Percentiles rank a stretch among this genome's conserved stretches.
These are phyloP conservation scores for Listronotus oregonensis DNA, from an alignment of 1,140 invertebrate species.

Conservation along the genomic window DNA sequence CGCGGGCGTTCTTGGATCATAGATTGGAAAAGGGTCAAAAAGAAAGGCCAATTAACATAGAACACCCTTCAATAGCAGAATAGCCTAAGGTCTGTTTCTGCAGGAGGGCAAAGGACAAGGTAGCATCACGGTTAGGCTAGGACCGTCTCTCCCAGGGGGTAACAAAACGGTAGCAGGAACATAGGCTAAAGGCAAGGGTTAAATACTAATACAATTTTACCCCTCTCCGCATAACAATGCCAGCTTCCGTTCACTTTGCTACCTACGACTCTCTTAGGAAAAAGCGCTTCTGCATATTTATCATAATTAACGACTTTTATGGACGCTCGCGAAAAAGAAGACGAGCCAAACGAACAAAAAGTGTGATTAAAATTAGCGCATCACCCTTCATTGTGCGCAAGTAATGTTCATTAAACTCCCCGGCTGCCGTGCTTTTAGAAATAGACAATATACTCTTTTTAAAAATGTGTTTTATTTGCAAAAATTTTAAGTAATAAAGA, in stretches of 20 bases:
- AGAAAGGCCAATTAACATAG: conserved; percentile 40
- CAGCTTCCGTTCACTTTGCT: conserved; percentile 50
- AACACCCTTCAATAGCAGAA: conserved; percentile 39
- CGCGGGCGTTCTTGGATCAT: conserved; percentile 30
- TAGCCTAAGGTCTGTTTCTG: conserved; percentile 36
- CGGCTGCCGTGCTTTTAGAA: conserved; percentile 16
- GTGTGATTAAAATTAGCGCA: conserved; percentile 55
- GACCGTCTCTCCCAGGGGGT: conserved; percentile 50
- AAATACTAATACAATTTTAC: conserved; percentile 55
- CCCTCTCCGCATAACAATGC: conserved; percentile 55
- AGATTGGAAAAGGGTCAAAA: conserved; percentile 39
- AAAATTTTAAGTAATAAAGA: conserved; percentile 23
- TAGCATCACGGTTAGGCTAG: conserved; percentile 49
- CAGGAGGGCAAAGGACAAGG: conserved; percentile 48
- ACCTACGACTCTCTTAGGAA: conserved; percentile 56
- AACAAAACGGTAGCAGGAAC: conserved; percentile 49
- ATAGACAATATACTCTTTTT: conserved; percentile 23
- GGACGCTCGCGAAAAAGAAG: conserved; percentile 51
- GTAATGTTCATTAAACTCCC: conserved; percentile 42
- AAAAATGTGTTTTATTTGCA: conserved; percentile 16
- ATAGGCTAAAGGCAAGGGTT: conserved; percentile 56
- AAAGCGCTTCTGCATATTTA: conserved; percentile 58
- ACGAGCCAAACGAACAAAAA: conserved; percentile 53
- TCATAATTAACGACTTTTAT: conserved; percentile 59
- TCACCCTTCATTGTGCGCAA: conserved; percentile 42